A percentile compares a stretch with the other conserved stretches of the same genome.
These are phyloP conservation scores for Synodontis membranacea DNA, from an alignment of 2,113 vertebrate species.

Conservation along the genomic window DNA sequence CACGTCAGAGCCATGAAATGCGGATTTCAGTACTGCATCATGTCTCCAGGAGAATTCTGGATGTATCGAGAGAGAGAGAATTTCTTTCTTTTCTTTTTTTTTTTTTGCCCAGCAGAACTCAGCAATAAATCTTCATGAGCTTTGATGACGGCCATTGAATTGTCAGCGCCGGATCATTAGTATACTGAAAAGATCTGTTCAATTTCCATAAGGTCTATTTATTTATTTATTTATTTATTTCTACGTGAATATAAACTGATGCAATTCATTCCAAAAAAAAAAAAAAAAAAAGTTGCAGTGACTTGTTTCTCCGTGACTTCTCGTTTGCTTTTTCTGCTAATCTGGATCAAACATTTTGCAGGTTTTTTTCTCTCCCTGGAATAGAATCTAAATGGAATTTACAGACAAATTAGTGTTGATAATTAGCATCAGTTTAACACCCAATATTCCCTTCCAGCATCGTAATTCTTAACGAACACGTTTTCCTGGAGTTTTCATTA, in stretches of 20 bases:
- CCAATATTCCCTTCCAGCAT: conserved; percentile 29
- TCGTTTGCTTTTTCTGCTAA: conserved; percentile 34
- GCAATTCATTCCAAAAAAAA: too few relatives aligned
- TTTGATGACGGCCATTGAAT: conserved; percentile 43
- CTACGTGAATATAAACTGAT: neutral
- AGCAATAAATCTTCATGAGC: conserved; percentile 52
- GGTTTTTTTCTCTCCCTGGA: conserved; percentile 25
- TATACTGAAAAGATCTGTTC: conserved; percentile 37
- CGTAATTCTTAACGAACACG: conserved; percentile 18
- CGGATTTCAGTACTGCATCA: neutral
- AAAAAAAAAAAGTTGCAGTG: conserved; percentile 37
- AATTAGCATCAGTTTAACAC: conserved; percentile 51
- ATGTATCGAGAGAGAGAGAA: neutral
- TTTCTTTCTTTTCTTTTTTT: too few relatives aligned
- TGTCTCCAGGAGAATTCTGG: neutral
- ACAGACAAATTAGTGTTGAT: conserved; percentile 48
- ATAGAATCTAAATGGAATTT: conserved; percentile 44
- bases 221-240: neutral
- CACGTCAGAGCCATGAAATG: neutral
- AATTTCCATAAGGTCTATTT: conserved; percentile 50
- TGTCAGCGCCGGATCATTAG: conserved; percentile 40
- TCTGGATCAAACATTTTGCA: conserved; percentile 47
- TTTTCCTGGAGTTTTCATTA: conserved; percentile 41
- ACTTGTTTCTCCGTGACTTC: conserved; percentile 36
- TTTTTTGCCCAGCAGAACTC: conserved; percentile 23